Percentiles rank a stretch among this genome's conserved stretches.
phyloP scores from a whole-genome alignment of 2,888 invertebrate species.

The Pheosia gnoma region DNA sequence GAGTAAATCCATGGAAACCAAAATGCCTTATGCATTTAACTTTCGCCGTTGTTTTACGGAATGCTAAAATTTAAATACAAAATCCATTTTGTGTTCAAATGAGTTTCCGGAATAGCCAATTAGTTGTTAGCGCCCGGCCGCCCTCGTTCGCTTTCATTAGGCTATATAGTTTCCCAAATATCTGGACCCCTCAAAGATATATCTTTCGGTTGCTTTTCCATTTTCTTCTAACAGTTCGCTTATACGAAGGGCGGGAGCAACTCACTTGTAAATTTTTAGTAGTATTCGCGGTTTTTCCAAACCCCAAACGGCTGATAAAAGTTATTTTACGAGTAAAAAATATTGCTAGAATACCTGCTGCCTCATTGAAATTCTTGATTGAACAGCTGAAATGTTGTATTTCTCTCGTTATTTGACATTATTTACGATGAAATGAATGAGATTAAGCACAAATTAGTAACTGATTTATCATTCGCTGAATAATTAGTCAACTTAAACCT shows the following conservation, averaged over 20 bases:
- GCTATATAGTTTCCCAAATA: conserved; percentile 83
- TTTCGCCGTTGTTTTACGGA: conserved; percentile 79
- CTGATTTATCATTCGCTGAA: too few relatives aligned
- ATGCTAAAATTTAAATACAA: conserved; percentile 83
- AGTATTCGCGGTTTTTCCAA: conserved; percentile 64
- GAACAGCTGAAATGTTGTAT: too few relatives aligned
- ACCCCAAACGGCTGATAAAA: conserved; percentile 20
- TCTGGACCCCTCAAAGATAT: conserved; percentile 80
- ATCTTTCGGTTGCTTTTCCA: conserved; percentile 77
- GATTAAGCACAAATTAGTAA: too few relatives aligned
- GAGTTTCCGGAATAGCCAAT: conserved; percentile 84
- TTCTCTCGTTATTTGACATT: too few relatives aligned
- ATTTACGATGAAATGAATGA: too few relatives aligned
- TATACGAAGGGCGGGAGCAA: conserved; percentile 61
- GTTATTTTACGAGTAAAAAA: conserved; percentile 21
- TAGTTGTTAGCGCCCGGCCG: conserved; percentile 83
- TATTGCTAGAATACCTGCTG: not conserved
- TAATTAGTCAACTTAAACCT: too few relatives aligned
- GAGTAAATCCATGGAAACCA: conserved; percentile 56
- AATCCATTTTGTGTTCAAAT: conserved; percentile 84
- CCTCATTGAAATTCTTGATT: too few relatives aligned
- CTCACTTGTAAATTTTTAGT: conserved; percentile 75
- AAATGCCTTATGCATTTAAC: conserved; percentile 76
- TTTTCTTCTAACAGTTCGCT: conserved; percentile 74
- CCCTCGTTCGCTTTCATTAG: conserved; percentile 83